Percentiles rank a stretch among this genome's conserved stretches.
Evolutionary conservation across 2,888 invertebrate genomes (phyloP).

Genomic region (Nomada lathburiana): DNA sequence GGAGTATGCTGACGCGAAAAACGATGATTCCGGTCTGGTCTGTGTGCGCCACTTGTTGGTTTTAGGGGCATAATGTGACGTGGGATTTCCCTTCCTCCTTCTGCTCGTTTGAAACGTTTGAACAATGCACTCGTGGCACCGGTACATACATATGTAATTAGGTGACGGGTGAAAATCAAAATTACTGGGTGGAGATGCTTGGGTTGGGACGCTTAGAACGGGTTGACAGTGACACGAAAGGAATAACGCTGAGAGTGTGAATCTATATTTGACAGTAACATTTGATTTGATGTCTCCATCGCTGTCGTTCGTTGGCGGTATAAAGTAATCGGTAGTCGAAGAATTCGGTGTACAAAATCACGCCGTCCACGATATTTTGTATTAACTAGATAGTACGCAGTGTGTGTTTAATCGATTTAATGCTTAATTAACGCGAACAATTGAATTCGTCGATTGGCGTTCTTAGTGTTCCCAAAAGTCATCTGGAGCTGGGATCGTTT

Average conservation of each 20-base stretch:
- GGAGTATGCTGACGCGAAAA: conserved; percentile 1
- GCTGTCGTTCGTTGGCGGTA: too few relatives aligned
- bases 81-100: conserved; percentile 8
- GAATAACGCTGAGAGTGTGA: not conserved
- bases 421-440: not conserved
- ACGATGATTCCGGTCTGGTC: not conserved
- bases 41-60: not conserved
- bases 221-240: not conserved
- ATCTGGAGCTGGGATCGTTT: not conserved
- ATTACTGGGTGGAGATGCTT: not conserved
- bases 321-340: too few relatives aligned
- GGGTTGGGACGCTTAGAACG: not conserved
- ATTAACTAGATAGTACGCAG: not conserved
- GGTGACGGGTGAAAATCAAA: not conserved
- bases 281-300: too few relatives aligned
- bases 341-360: too few relatives aligned
- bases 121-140: not conserved
- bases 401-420: not conserved
- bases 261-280: not conserved
- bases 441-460: not conserved
- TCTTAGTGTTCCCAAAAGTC: not conserved
- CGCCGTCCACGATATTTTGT: too few relatives aligned
- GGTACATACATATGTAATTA: not conserved
- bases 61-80: conserved; percentile 1
- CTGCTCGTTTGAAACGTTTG: not conserved